Conservation (phyloP, 2,113 vertebrate species). For the Setophaga kirtlandii region DNA sequence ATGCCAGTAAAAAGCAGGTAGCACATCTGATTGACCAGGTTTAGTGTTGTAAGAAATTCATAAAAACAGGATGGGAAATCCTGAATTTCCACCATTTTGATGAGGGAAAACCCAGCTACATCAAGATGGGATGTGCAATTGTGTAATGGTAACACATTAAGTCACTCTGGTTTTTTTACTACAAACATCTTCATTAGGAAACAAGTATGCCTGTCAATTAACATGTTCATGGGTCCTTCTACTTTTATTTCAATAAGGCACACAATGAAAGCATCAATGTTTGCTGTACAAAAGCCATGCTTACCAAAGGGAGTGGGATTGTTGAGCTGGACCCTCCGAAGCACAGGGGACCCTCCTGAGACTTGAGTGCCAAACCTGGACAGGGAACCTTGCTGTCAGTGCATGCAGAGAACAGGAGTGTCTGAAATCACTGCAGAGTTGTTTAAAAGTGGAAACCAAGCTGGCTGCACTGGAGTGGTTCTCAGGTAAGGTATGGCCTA, state of each 20-base stretch:
- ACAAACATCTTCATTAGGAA: background rate
- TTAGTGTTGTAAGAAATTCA: background rate
- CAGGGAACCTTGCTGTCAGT: background rate
- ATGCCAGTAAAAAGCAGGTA: background rate
- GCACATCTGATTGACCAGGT: background rate
- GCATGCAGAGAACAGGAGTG: background rate
- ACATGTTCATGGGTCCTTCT: background rate
- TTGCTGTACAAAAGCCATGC: background rate
- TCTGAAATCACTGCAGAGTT: background rate
- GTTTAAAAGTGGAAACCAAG: background rate
- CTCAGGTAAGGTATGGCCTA: background rate
- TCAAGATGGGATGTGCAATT: background rate
- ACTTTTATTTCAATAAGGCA: background rate
- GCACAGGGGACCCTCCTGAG: constrained; percentile 84
- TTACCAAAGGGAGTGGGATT: constrained; percentile 89
- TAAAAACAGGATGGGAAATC: background rate
- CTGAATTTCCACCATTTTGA: background rate
- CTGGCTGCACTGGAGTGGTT: background rate
- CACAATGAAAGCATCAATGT: accelerated
- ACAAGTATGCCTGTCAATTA: background rate
- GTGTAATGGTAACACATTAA: background rate
- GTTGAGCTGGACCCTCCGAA: constrained; percentile 81
- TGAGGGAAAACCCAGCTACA: background rate
- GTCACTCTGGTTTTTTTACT: background rate
- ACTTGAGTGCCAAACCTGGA: constrained; percentile 87